Percentiles rank a stretch among this genome's conserved stretches.
phyloP scores from a whole-genome alignment of 2,797 vertebrate genomes.

The Atherinosoma microstoma region DNA sequence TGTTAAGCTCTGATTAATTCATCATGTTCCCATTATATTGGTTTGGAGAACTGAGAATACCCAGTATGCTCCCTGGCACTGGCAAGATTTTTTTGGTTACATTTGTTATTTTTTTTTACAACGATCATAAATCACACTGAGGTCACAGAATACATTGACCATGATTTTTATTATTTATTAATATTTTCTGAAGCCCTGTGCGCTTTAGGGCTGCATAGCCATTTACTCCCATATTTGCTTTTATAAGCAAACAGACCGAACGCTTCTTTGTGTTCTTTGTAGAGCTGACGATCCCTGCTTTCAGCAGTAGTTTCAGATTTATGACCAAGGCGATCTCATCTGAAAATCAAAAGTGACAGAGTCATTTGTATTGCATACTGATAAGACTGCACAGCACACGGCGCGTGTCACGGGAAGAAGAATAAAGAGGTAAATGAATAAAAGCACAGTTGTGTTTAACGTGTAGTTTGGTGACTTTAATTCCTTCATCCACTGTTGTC shows the following conservation, averaged over 20 bases:
- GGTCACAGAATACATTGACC: too few relatives aligned
- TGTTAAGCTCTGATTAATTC: too few relatives aligned
- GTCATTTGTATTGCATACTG: constrained; percentile 45
- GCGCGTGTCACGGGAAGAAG: constrained; percentile 17
- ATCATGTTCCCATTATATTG: too few relatives aligned
- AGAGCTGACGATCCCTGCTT: constrained; percentile 66
- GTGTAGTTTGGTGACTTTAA: neutral
- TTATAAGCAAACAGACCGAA: constrained; percentile 4
- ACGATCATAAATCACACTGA: too few relatives aligned
- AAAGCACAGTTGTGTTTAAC: constrained; percentile 2
- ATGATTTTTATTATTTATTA: neutral
- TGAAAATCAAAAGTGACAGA: constrained; percentile 75
- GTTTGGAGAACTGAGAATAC: too few relatives aligned
- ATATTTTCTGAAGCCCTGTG: neutral
- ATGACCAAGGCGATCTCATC: constrained; percentile 52
- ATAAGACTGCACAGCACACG: constrained; percentile 28
- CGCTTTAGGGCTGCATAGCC: constrained; percentile 2
- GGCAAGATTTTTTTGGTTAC: too few relatives aligned
- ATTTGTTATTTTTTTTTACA: too few relatives aligned
- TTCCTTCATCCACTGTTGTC: neutral
- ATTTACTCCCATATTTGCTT: constrained; percentile 14
- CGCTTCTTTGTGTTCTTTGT: constrained; percentile 14
- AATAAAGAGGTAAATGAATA: neutral
- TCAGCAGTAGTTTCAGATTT: constrained; percentile 68
- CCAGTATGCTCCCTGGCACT: too few relatives aligned